Percentiles rank a stretch among this genome's conserved stretches.
phyloP scores from a whole-genome alignment of 2,888 invertebrate species.

The Eudemis profundana region DNA sequence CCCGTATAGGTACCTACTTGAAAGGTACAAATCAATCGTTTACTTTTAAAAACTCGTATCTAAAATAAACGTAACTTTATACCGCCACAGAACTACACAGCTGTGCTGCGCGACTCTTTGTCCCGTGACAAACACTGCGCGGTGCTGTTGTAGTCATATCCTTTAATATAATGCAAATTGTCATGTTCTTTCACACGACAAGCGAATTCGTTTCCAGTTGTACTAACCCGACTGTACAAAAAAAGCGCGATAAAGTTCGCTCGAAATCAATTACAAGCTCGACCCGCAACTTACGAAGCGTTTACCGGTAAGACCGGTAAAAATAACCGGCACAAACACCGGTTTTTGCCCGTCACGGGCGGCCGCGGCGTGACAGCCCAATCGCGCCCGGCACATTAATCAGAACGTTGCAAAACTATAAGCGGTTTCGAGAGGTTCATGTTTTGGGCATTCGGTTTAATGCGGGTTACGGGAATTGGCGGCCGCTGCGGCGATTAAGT shows the following conservation, averaged over 20 bases:
- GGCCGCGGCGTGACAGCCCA: conserved; percentile 39
- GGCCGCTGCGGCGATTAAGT: too few relatives aligned
- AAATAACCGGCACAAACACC: conserved; percentile 14
- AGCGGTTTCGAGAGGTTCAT: conserved; percentile 6
- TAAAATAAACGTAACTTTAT: neutral
- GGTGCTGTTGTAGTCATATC: too few relatives aligned
- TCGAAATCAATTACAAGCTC: conserved; percentile 35
- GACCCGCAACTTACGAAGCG: conserved; percentile 22
- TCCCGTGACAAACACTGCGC: too few relatives aligned
- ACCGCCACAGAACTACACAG: too few relatives aligned
- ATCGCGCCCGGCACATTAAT: conserved; percentile 38
- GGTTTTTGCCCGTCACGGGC: conserved; percentile 41
- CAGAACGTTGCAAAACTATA: conserved; percentile 32
- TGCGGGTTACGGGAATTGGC: neutral
- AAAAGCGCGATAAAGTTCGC: neutral
- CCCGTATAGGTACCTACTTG: conserved; percentile 32
- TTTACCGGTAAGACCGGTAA: conserved; percentile 32
- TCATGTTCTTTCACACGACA: too few relatives aligned
- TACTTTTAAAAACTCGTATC: neutral
- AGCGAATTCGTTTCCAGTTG: too few relatives aligned
- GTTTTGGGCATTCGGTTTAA: neutral
- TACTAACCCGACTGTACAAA: neutral
- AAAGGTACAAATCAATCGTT: conserved; percentile 26
- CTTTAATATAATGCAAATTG: too few relatives aligned
- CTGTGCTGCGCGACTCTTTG: too few relatives aligned